Base-by-base conservation (phyloP, 2,797 vertebrate species). In the Phrynocephalus forsythii region DNA sequence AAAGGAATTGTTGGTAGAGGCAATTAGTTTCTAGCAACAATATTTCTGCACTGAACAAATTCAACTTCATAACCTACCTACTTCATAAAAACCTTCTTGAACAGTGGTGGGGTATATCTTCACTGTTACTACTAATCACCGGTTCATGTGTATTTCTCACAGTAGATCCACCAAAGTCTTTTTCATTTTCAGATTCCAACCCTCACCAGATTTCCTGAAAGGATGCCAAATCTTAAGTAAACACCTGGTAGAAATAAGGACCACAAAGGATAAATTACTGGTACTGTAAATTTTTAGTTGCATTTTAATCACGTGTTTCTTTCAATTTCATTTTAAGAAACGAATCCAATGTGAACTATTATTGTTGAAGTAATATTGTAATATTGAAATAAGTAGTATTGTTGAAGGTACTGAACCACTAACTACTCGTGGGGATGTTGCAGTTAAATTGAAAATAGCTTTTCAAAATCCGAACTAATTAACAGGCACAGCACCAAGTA, bases 161-260 rank as follows among this genome's bases (percentile, higher is more conserved):
- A 87, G 30, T 89, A 77, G 73, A 87, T 85, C 92, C 76, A 91
- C n/a, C 28, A 1, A 52, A 82, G 71, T 80, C 60, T 93, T 92
- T 95, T 92, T 86, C 84, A 38, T 89, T 90, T 95, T 90, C 93
- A 99, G 99, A 94, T 98, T 92, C 94, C 96, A 97, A 87, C 98
- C 98, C 48, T 97, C 98, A 0, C 97, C 98, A 92, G 97, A 96
- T 81, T 99, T 99, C 92, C 97, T 98, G 73, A 96, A 95, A 0
- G 97, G 96, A n/a, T 99, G 98, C 93, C 93, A 96, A 87, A 97
- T 98, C 67, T 95, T 99, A 85, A 98, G 97, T 92, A 97, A 98
- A 92, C 97, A 97, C 85, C 98, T 98, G 95, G 96, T 96, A 9
- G 98, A 99, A 92, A 96, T 98, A 81, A 96, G 97, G 82, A 95